phyloP scores from a whole-genome alignment of 2,113 vertebrate species.

The Fregetta grallaria region DNA sequence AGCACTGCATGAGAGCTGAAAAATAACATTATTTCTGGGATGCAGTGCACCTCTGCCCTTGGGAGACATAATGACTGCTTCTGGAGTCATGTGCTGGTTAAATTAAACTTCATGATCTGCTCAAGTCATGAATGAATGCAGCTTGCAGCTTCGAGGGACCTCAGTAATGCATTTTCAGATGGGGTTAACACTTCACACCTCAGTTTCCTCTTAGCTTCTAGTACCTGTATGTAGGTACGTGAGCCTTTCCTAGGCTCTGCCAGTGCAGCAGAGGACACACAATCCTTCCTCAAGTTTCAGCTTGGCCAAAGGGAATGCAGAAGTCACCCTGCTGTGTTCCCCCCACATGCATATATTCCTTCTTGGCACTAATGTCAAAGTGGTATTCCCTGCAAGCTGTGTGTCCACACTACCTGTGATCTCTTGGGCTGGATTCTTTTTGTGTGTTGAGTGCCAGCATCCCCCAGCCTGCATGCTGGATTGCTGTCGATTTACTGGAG shows the following conservation, averaged over 20 bases:
- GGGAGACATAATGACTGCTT: neutral
- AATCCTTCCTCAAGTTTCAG: neutral
- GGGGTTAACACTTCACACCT: neutral
- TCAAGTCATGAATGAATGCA: neutral
- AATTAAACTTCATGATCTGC: neutral
- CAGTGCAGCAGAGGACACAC: neutral
- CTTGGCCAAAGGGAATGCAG: neutral
- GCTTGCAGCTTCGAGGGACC: neutral
- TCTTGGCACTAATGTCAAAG: neutral
- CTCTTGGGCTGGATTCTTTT: neutral
- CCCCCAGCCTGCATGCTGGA: neutral
- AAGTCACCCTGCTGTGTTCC: neutral
- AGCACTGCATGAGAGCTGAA: neutral
- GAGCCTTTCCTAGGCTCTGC: neutral
- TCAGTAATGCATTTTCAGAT: neutral
- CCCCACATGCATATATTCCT: neutral
- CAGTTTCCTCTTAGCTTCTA: neutral
- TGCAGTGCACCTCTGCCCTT: conserved; percentile 2
- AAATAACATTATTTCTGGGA: conserved; percentile 24
- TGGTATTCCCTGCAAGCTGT: neutral
- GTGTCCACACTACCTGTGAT: neutral
- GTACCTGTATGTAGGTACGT: accelerated
- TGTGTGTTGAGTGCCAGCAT: neutral
- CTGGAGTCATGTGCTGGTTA: neutral
- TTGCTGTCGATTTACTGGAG: neutral